Evolutionary conservation across 2,888 invertebrate species (phyloP), one percentile per base, ranked within the genome.

Genomic region (Epicampocera succincta): DNA sequence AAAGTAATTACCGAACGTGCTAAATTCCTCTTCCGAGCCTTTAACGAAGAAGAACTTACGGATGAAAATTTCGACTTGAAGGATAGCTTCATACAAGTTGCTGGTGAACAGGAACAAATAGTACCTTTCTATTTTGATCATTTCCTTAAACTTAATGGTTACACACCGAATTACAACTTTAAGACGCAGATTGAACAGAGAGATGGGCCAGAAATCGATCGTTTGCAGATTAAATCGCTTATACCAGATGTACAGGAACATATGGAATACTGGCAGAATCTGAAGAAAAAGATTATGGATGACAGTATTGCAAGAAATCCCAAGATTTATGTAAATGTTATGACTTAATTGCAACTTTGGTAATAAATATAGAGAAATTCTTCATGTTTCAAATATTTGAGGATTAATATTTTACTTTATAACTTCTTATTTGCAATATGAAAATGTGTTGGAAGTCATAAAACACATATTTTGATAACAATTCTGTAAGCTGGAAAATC

Each of bases 51-150:
- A 0, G 87, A 85, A 1, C 13, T 54, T 13, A 85, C 85, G 5
- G 79, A 77, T 11, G 85, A 84, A 11, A 46, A 77, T 3, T 74
- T 73, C 0, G 54, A 87, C 2, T 85, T 86, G 0, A 87, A 85
- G 5, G 87, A 87, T 2, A 87, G 87, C 15, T 77, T 90, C 0
- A 84, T 87, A 71, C 85, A 88, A 1, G 83, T 87, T 1, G 87
- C 87, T 71, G 86, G 81, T 1, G 87, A 88, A 21, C 88, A 90
- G 71, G 89, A 91, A 21, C 88, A 89, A 42, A 88, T 89, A 69
- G 88, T 90, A 12, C 90, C 90, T 15, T 91, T 91, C 72, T 89
- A 91, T 61, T 91, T 91, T 48, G 90, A 91, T 85, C 88, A 91
- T 75, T 91, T 90, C 78, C 86, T 91, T 1, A 88, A 87, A 52